Conservation (phyloP, 2,888 invertebrate species). For the Synergus itoensis region DNA sequence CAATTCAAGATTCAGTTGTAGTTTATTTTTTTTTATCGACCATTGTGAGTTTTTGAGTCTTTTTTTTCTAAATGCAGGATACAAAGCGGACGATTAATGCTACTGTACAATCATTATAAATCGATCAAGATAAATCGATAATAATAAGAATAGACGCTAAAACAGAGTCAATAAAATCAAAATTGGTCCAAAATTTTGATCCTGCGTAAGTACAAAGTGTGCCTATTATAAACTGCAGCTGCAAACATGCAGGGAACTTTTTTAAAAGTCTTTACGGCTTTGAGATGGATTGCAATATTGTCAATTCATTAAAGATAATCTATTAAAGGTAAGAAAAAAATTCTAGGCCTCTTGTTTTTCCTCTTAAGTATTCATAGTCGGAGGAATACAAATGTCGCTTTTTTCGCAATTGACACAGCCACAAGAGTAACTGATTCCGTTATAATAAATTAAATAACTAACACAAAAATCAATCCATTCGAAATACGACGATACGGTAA, state of each 20-base stretch:
- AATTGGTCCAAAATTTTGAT: not conserved
- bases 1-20: not conserved
- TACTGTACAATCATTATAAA: conserved; percentile 10
- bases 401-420: conserved; percentile 73
- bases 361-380: conserved; percentile 57
- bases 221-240: conserved; percentile 5
- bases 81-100: not conserved
- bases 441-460: conserved; percentile 75
- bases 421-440: conserved; percentile 70
- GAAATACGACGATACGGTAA: conserved; percentile 62
- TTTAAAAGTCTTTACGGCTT: conserved; percentile 11
- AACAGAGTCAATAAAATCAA: conserved; percentile 7
- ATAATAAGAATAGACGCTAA: not conserved
- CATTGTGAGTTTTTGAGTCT: not conserved
- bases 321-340: conserved; percentile 27
- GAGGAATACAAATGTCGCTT: conserved; percentile 63
- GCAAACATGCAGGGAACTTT: conserved; percentile 7
- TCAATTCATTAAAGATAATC: conserved; percentile 45
- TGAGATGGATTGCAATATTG: conserved; percentile 51
- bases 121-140: not conserved
- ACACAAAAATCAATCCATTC: conserved; percentile 70
- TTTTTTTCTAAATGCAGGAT: not conserved
- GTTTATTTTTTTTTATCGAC: not conserved
- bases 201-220: not conserved
- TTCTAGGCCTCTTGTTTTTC: conserved; percentile 45